phyloP scores from a whole-genome alignment of 2,797 vertebrate species.

The Anas georgica region DNA sequence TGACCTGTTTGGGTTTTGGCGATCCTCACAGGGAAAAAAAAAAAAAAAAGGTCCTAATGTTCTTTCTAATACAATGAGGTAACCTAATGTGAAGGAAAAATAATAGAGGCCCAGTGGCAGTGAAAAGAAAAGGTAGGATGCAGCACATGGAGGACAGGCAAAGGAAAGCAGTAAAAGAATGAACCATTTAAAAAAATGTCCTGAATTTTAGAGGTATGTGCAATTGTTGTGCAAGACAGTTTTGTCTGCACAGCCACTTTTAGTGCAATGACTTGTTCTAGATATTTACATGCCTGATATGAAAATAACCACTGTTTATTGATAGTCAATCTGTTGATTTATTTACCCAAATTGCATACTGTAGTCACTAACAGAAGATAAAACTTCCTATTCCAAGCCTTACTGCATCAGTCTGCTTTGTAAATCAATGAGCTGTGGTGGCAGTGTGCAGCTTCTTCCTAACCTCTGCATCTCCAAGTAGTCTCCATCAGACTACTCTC shows the following conservation, averaged over 20 bases:
- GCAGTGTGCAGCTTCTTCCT: background rate
- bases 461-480: background rate
- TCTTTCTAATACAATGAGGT: background rate
- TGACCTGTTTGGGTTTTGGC: background rate
- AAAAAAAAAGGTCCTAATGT: background rate
- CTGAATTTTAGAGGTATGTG: background rate
- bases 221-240: background rate
- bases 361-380: background rate
- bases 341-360: background rate
- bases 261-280: background rate
- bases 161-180: background rate
- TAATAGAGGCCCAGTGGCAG: background rate
- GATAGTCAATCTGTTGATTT: background rate
- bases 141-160: background rate
- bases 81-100: background rate
- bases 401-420: background rate
- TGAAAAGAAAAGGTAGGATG: background rate
- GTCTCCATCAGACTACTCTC: background rate
- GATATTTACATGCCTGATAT: background rate
- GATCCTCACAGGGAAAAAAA: background rate
- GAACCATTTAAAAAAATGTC: fast-evolving
- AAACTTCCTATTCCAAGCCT: background rate
- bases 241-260: background rate
- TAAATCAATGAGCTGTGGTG: background rate
- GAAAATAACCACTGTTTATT: background rate